These are phyloP conservation scores for Ormyrus pomaceus DNA, from an alignment of 2,888 invertebrate genomes.

Conservation along the genomic window DNA sequence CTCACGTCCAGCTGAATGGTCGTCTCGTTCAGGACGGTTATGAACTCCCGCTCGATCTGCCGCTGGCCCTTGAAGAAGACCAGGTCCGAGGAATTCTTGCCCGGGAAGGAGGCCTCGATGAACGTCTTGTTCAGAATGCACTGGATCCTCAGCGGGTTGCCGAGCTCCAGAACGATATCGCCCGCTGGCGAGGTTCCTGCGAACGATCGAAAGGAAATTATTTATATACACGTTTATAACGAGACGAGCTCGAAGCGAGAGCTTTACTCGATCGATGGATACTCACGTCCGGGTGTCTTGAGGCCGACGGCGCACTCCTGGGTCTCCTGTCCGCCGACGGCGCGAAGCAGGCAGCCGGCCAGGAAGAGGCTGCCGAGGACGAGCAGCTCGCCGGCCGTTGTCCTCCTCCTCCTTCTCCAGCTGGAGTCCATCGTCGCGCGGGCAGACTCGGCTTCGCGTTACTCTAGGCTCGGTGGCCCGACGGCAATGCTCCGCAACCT, in stretches of 20 bases:
- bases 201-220: neutral
- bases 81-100: slow-evolving; percentile 77
- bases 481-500: slow-evolving; percentile 22
- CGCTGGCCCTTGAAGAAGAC: slow-evolving; percentile 75
- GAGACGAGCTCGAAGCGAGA: too few species aligned
- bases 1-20: slow-evolving; percentile 79
- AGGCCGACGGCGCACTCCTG: slow-evolving; percentile 62
- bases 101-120: slow-evolving; percentile 73
- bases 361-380: slow-evolving; percentile 8
- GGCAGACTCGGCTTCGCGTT: too few species aligned
- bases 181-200: slow-evolving; percentile 77
- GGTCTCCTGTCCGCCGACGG: slow-evolving; percentile 40
- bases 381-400: neutral
- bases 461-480: too few species aligned
- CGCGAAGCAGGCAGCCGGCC: neutral
- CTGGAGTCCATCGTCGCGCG: neutral
- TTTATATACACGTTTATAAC: neutral
- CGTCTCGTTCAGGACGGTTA: slow-evolving; percentile 80
- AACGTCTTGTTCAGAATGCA: slow-evolving; percentile 79
- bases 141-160: slow-evolving; percentile 80
- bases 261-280: neutral
- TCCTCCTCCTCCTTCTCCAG: neutral
- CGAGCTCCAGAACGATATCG: slow-evolving; percentile 79
- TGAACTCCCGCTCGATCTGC: slow-evolving; percentile 74
- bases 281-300: slow-evolving; percentile 72